These are phyloP conservation scores for Caenorhabditis angaria DNA, from an alignment of 2,888 invertebrate genomes.

Conservation along the genomic window DNA sequence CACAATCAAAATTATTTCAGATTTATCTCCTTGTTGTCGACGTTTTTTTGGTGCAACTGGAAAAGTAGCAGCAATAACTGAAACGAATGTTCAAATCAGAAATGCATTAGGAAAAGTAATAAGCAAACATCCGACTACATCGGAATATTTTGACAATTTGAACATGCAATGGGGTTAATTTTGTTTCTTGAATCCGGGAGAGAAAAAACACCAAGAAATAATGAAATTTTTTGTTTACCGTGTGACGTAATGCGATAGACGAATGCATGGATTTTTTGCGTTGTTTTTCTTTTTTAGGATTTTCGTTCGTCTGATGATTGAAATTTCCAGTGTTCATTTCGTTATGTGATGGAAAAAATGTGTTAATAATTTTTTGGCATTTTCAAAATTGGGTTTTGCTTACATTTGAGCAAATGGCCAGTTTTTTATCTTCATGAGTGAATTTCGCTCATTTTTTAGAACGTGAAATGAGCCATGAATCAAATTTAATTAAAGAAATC, in stretches of 20 bases:
- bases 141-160: constrained; percentile 20
- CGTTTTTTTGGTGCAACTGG: neutral
- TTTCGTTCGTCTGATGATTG: neutral
- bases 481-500: too few species aligned
- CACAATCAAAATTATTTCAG: constrained; percentile 18
- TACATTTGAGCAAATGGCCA: too few species aligned
- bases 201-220: constrained; percentile 3
- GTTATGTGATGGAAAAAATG: too few species aligned
- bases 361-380: too few species aligned
- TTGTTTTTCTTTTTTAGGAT: constrained; percentile 9
- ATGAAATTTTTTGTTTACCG: constrained; percentile 8
- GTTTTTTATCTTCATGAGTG: too few species aligned
- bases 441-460: too few species aligned
- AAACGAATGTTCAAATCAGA: constrained; percentile 15
- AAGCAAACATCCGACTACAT: constrained; percentile 18
- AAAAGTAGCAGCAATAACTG: constrained; percentile 9
- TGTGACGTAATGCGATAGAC: constrained; percentile 6
- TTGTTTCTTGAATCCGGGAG: constrained; percentile 16
- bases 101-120: constrained; percentile 30
- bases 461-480: too few species aligned
- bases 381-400: too few species aligned
- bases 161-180: constrained; percentile 9
- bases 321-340: too few species aligned
- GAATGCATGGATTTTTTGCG: constrained; percentile 7
- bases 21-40: constrained; percentile 7